A percentile compares a stretch with the other conserved stretches of the same genome.
Evolutionary conservation across 2,888 invertebrate species (phyloP).

Genomic region (Eilema griseolum): DNA sequence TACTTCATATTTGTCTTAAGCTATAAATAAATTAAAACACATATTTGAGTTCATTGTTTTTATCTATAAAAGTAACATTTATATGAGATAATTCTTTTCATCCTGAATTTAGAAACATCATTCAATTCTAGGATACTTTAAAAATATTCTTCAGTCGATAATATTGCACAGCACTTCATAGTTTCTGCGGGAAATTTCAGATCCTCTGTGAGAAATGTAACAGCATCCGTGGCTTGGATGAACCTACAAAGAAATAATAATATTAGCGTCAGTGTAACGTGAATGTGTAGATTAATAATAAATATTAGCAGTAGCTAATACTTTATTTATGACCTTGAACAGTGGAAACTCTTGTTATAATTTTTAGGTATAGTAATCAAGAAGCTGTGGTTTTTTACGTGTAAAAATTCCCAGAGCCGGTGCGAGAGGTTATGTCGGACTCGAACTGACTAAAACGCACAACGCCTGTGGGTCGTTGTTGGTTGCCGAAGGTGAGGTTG

Average conservation of each 20-base stretch:
- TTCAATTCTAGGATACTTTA: not conserved
- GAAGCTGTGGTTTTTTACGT: no score
- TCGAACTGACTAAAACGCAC: no score
- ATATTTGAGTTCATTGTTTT: not conserved
- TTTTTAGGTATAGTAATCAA: no score
- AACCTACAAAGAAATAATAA: slow-evolving; percentile 58
- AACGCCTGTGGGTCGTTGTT: no score
- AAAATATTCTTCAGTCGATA: slow-evolving; percentile 33
- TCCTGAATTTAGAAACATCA: not conserved
- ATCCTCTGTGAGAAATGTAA: slow-evolving; percentile 78
- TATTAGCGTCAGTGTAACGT: not conserved
- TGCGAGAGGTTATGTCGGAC: no score
- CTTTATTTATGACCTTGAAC: no score
- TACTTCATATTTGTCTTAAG: no score
- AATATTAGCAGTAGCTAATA: not conserved
- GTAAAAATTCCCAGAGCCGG: no score
- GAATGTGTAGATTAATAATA: no score
- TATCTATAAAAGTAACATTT: not conserved
- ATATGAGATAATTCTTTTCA: not conserved
- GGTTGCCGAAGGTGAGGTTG: no score
- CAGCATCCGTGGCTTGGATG: slow-evolving; percentile 78
- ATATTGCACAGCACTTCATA: slow-evolving; percentile 78
- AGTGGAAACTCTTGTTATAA: no score
- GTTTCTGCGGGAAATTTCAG: slow-evolving; percentile 67
- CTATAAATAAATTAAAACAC: not conserved